Evolutionary conservation across 2,888 invertebrate genomes (phyloP), one percentile per base, ranked within the genome.

Genomic region (Lutraria lutraria): DNA sequence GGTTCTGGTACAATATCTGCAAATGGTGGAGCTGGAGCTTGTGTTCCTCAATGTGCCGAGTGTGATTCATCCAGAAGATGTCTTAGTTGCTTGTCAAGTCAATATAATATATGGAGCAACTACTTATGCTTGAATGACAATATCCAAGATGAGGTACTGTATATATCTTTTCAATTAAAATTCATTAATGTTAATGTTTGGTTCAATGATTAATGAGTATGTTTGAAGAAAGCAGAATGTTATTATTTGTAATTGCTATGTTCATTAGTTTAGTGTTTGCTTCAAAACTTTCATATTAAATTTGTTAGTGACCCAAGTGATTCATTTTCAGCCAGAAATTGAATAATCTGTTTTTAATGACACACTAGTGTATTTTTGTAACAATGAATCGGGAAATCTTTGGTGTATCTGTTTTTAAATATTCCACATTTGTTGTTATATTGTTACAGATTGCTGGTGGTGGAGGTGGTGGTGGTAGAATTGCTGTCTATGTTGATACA

Each of bases 401-500:
- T 29, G 13, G 4, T 15, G 60, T 43, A 43, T 8, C 2, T 16
- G 21, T 60, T 76, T 4, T 34, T 76, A 25, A 16, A 16, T 76
- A 25, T 34, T 76, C 29, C 29, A 82, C 31, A 82, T n/a, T 56
- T 21, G 16, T n/a, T 3, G 19, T 56, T 60, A 56, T 13, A 80
- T 81, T 25, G 16, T 54, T 91, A 0, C 80, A 93, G 93, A 82
- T 76, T 72, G 89, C 86, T 43, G 94, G 94, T 63, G 95, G 95
- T 34, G 95, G 95, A 34, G 95, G 94, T 12, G 94, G 94, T 34
- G 95, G 95, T 21, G 95, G 95, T 0, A 89, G 95, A 82, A 89
- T 95, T n/a, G 94, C 94, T 25, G 90, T 95, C 1, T 91, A 90
- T 54, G 93, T 92, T 13, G 81, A 88, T n/a, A 29, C 85, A 6